A percentile compares a stretch with the other conserved stretches of the same genome.
Conservation (phyloP, 2,113 vertebrate genomes). For the Azemiops feae region DNA sequence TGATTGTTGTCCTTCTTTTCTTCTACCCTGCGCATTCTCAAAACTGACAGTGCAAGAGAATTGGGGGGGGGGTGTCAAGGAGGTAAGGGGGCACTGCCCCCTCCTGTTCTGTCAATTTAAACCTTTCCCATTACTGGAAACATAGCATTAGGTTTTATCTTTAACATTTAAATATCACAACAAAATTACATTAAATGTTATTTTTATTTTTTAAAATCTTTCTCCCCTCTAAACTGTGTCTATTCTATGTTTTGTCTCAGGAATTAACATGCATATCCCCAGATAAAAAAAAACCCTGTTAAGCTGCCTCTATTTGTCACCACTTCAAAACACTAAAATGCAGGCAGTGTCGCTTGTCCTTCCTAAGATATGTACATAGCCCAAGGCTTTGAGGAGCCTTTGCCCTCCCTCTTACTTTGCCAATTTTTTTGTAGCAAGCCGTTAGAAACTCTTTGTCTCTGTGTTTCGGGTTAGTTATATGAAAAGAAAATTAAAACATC, state of each 20-base stretch:
- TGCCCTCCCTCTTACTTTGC: neutral
- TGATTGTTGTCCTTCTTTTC: neutral
- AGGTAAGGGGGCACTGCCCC: too few relatives aligned
- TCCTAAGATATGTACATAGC: neutral
- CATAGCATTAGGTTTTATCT: neutral
- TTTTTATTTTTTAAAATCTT: neutral
- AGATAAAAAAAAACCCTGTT: neutral
- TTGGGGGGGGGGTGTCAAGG: too few relatives aligned
- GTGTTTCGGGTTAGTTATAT: neutral
- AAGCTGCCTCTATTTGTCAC: neutral
- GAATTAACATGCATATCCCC: neutral
- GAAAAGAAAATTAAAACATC: neutral
- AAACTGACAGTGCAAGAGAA: neutral
- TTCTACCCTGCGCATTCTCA: neutral
- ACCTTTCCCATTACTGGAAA: too few relatives aligned
- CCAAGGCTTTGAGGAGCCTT: neutral
- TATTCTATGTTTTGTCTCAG: neutral
- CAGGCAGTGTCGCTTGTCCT: neutral
- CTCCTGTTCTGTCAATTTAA: too few relatives aligned
- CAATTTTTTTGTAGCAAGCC: neutral
- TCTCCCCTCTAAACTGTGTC: neutral
- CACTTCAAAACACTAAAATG: neutral
- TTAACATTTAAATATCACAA: neutral
- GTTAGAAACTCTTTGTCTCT: neutral
- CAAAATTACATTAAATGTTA: neutral